Base-by-base conservation (phyloP, 2,797 vertebrate genomes). In the Megalops cyprinoides region DNA sequence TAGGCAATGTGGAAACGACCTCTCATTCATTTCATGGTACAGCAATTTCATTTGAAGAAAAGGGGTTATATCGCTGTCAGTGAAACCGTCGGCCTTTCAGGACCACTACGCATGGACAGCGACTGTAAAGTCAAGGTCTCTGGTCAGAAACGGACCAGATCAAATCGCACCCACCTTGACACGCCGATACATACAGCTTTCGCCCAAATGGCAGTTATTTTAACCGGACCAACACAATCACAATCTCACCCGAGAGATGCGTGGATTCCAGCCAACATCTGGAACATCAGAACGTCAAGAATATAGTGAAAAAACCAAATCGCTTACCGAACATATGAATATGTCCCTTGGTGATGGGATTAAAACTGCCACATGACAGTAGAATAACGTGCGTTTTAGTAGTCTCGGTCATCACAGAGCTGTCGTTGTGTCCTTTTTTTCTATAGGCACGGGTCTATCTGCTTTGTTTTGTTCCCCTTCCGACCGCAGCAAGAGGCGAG, bases 291-390 rank as follows among this genome's bases (percentile, higher is more conserved):
- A 74, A 23, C 81, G 31, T 12, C 14, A 23, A 37, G n/a, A n/a
- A n/a, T n/a, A 39, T 76, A 71, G 9, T 82, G 71, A 79, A 78
- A 62, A 76, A 82, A 78, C 5, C 5, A 25, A 79, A 79, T 62
- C 73, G 91, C 97, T 96, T 90, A 99, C 97, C 97, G 87, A 99
- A 99, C 97, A 99, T 98, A 92, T 99, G 97, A 89, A 99, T 94
- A 92, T 99, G 97, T 86, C 97, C 97, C 89, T 97, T 98, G 84
- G 97, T 98, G 93, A 99, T 95, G 87, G 97, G 97, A 86, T 98
- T 99, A 94, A 98, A 98, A 94, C 97, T 98, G 90, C 97, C 97
- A 90, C 97, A 98, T 87, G 97, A 95, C 79, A 99, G 94, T 91
- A 99, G 87, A 87, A 98, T 98, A 82, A 98, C 97, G 92, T 99